Percentiles rank a stretch among this genome's conserved stretches.
These are phyloP conservation scores for Melanaphis sacchari DNA, from an alignment of 1,140 invertebrate genomes.

Conservation along the genomic window DNA sequence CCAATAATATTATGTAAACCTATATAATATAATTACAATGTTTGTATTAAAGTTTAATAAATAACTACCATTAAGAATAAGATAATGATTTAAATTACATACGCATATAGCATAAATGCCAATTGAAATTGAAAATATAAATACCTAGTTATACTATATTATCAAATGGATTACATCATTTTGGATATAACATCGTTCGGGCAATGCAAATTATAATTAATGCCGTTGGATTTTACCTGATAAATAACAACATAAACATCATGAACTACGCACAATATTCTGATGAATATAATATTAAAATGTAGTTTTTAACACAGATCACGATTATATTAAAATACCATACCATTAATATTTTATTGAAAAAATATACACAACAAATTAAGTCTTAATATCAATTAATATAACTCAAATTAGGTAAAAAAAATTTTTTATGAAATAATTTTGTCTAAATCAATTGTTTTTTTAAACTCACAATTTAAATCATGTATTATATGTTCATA, in stretches of 20 bases:
- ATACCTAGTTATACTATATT: not conserved
- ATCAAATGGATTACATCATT: slow-evolving; percentile 26
- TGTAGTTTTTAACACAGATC: not conserved
- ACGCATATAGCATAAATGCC: not conserved
- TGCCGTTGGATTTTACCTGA: slow-evolving; percentile 6
- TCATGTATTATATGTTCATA: not conserved
- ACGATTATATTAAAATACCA: not conserved
- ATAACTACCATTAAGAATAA: not conserved
- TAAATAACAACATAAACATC: not conserved
- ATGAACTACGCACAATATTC: not conserved
- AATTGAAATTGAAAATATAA: not conserved
- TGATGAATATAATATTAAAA: not conserved
- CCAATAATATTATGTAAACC: not conserved
- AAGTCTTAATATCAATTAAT: not conserved
- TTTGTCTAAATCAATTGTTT: not conserved
- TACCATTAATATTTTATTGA: not conserved
- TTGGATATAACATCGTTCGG: not conserved
- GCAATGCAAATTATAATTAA: slow-evolving; percentile 14
- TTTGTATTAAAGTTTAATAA: not conserved
- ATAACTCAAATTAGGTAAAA: not conserved
- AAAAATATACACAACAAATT: not conserved
- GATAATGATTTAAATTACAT: slow-evolving; percentile 1
- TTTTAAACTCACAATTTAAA: not conserved
- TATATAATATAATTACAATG: not conserved
- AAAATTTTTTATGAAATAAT: not conserved